Evolutionary conservation across 2,113 vertebrate genomes (phyloP).

Genomic region (pig (Sus scrofa)): DNA sequence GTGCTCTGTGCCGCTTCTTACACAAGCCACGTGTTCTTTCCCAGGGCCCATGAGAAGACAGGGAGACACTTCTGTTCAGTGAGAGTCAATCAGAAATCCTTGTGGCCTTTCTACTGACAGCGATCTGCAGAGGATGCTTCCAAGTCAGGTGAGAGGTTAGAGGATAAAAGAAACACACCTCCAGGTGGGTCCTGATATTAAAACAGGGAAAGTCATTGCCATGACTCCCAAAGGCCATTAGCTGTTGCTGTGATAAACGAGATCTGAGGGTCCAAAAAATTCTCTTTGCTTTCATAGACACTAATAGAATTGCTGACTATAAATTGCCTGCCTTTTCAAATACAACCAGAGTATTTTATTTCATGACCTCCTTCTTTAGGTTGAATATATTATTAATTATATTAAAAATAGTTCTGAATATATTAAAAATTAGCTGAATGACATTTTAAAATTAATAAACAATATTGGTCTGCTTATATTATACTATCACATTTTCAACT

Average conservation of each 20-base stretch:
- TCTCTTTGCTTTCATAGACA: background rate
- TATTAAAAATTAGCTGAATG: background rate
- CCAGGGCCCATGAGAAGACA: background rate
- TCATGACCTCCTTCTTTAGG: background rate
- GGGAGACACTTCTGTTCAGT: background rate
- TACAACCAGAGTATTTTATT: background rate
- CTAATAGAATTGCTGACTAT: background rate
- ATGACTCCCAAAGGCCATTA: background rate
- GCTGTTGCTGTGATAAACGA: background rate
- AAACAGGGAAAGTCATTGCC: background rate
- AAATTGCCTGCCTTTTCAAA: background rate
- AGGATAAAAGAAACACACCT: background rate
- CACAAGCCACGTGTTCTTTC: background rate
- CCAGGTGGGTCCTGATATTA: background rate
- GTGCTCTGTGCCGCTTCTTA: accelerated
- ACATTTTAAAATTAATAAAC: background rate
- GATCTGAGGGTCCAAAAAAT: background rate
- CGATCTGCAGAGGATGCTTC: background rate
- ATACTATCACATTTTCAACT: background rate
- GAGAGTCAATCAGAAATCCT: background rate
- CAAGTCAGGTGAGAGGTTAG: background rate
- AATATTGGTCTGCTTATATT: background rate
- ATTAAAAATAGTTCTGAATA: background rate
- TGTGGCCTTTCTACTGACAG: background rate
- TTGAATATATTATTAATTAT: too few relatives aligned